Evolutionary conservation across 2,113 vertebrate genomes (phyloP).

Genomic region (Pycnonotus jocosus): DNA sequence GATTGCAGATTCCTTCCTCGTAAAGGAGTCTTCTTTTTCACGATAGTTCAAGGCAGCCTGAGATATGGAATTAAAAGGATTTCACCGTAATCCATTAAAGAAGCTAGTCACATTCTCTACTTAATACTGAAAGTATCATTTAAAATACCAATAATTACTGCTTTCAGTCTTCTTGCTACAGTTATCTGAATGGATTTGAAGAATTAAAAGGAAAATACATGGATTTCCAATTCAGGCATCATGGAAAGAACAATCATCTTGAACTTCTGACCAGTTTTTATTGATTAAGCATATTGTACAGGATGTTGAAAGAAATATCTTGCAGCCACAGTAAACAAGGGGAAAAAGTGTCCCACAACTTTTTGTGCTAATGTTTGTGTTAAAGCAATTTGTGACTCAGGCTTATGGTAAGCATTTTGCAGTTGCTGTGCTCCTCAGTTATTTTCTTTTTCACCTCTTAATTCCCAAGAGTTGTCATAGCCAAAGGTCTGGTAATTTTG

Average conservation of each 20-base stretch:
- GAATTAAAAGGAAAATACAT: slow-evolving; percentile 3
- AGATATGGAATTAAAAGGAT: not conserved
- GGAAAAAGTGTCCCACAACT: not conserved
- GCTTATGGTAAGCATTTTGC: not conserved
- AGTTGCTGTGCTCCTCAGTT: not conserved
- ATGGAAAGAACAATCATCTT: not conserved
- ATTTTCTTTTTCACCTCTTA: not conserved
- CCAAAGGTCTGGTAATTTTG: not conserved
- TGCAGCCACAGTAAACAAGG: not conserved
- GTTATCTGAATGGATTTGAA: not conserved
- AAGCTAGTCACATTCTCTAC: not conserved
- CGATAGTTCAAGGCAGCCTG: not conserved
- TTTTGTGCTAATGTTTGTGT: not conserved
- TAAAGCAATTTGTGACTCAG: not conserved
- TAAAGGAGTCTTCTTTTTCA: not conserved
- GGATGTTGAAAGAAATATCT: not conserved
- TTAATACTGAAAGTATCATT: not conserved
- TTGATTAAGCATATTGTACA: not conserved
- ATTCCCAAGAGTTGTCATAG: not conserved
- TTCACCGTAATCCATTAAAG: not conserved
- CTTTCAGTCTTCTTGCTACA: not conserved
- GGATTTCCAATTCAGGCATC: not conserved
- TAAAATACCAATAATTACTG: not conserved
- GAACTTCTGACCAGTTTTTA: not conserved
- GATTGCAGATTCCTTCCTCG: not conserved